phyloP scores from a whole-genome alignment of 2,113 vertebrate species.

The Melierax canorus region DNA sequence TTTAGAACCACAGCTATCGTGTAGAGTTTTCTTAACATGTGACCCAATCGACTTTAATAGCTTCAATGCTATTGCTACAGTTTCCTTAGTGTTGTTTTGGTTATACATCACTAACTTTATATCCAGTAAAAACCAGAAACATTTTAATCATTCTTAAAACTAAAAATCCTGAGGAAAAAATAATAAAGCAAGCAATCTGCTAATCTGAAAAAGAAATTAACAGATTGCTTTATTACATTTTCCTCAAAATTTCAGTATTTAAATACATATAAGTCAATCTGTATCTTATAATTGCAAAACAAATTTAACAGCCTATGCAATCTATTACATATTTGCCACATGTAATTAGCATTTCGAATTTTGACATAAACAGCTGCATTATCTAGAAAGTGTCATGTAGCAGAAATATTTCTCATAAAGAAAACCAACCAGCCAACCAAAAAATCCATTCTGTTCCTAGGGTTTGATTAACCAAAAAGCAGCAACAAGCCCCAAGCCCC shows the following conservation, averaged over 20 bases:
- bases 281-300: not conserved
- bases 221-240: not conserved
- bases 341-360: not conserved
- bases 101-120: not conserved
- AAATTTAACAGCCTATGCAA: not conserved
- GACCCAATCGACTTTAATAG: not conserved
- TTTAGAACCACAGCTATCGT: not conserved
- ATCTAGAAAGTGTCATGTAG: not conserved
- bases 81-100: not conserved
- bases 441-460: not conserved
- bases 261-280: not conserved
- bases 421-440: not conserved
- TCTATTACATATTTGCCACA: not conserved
- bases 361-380: not conserved
- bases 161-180: not conserved
- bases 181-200: not conserved
- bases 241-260: not conserved
- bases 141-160: not conserved
- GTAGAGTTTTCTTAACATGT: not conserved
- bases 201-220: not conserved
- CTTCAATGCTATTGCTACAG: not conserved
- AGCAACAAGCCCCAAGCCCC: not conserved
- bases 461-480: not conserved
- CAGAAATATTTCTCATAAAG: not conserved
- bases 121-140: not conserved